A percentile compares a stretch with the other conserved stretches of the same genome.
Conservation (phyloP, 2,888 invertebrate genomes). For the Pseudococcus viburni region DNA sequence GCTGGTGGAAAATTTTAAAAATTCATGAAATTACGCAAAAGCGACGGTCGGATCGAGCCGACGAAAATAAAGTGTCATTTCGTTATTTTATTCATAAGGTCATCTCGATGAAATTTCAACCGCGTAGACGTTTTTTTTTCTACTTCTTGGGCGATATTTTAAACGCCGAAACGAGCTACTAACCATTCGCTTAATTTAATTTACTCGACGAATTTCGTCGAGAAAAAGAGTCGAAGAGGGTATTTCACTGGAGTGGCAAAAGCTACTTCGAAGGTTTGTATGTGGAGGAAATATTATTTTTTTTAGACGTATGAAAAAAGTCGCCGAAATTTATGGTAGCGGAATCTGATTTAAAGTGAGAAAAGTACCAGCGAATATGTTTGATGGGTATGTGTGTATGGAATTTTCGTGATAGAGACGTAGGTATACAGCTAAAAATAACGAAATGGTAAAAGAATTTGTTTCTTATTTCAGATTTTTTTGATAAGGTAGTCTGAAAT, state of each 20-base stretch:
- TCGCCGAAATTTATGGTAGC: not conserved
- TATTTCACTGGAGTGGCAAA: not conserved
- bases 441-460: conserved; percentile 2
- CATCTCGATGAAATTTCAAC: conserved; percentile 7
- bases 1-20: conserved; percentile 3
- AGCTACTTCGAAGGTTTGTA: not conserved
- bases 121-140: conserved; percentile 29
- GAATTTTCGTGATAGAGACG: not conserved
- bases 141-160: not conserved
- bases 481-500: not conserved
- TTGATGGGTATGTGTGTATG: not conserved
- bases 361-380: not conserved
- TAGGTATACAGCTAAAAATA: not conserved
- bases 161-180: conserved; percentile 31
- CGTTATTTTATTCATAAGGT: conserved; percentile 37
- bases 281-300: not conserved
- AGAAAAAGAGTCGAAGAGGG: too few relatives aligned
- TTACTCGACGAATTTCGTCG: conserved; percentile 20
- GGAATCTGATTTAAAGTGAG: not conserved
- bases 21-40: conserved; percentile 41
- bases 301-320: not conserved
- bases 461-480: not conserved
- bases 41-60: not conserved
- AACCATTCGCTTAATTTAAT: conserved; percentile 35
- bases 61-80: conserved; percentile 3